Conservation (phyloP, 2,113 vertebrate genomes). For the Cyphomyrus discorhynchus region DNA sequence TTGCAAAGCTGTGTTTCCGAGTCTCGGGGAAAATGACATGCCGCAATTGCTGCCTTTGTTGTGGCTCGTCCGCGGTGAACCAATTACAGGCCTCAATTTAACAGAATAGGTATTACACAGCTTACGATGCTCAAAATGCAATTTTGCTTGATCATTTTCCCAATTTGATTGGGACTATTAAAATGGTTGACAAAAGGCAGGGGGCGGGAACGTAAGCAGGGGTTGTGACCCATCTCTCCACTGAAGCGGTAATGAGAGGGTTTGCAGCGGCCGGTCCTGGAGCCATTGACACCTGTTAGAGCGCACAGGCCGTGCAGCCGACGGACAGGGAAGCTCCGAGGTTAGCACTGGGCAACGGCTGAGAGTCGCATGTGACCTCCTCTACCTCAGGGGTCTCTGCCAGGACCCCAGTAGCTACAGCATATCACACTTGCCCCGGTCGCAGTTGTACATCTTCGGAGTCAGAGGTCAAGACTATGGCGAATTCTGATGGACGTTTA, state of each 20-base stretch:
- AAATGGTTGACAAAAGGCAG: conserved; percentile 79
- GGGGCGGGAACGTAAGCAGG: conserved; percentile 58
- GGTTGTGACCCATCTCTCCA: conserved; percentile 75
- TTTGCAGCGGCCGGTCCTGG: conserved; percentile 58
- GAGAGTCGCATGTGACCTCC: neutral
- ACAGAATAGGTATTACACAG: conserved; percentile 98
- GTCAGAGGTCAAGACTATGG: neutral
- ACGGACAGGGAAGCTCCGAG: neutral
- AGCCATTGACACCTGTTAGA: conserved; percentile 37
- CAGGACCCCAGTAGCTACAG: no score
- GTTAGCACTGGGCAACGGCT: neutral
- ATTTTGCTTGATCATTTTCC: conserved; percentile 95
- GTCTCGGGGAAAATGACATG: conserved; percentile 90
- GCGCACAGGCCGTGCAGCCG: neutral
- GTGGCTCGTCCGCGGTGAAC: conserved; percentile 88
- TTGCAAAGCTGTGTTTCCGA: conserved; percentile 90
- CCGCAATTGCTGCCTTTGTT: conserved; percentile 97
- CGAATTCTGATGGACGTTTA: neutral
- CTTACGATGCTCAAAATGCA: conserved; percentile 96
- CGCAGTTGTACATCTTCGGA: neutral
- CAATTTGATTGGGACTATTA: conserved; percentile 96
- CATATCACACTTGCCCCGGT: neutral
- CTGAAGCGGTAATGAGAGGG: conserved; percentile 77
- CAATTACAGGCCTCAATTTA: conserved; percentile 98
- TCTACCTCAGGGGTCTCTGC: neutral